A percentile compares a stretch with the other conserved stretches of the same genome.
Evolutionary conservation across 2,113 vertebrate species (phyloP).

Genomic region (Choloepus hoffmanni): DNA sequence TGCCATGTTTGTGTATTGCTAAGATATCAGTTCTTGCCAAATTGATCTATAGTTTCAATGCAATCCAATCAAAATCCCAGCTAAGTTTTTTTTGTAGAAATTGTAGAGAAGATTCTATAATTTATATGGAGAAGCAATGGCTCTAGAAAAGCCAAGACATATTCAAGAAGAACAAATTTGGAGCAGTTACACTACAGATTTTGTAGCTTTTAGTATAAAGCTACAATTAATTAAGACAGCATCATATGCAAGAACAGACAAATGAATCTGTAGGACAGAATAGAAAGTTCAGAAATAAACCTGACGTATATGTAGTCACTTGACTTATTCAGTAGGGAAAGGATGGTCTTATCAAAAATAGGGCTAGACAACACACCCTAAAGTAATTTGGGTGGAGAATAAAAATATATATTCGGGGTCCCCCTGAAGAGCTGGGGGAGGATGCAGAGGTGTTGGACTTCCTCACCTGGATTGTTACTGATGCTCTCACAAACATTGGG

Average conservation of each 20-base stretch:
- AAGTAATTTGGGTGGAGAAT: too few species aligned
- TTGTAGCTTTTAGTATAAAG: neutral
- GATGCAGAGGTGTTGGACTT: too few species aligned
- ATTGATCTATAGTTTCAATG: neutral
- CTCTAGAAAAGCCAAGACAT: neutral
- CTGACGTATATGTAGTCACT: neutral
- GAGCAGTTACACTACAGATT: neutral
- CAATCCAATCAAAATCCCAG: neutral
- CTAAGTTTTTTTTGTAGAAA: neutral
- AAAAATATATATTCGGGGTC: too few species aligned
- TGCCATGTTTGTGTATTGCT: neutral
- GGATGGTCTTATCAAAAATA: neutral
- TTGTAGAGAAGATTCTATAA: neutral
- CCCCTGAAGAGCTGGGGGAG: too few species aligned
- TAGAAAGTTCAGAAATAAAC: neutral
- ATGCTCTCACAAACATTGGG: too few species aligned
- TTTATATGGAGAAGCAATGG: neutral
- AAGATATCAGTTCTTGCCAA: neutral
- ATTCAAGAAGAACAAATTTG: constrained; percentile 2
- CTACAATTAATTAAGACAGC: neutral
- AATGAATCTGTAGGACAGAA: neutral
- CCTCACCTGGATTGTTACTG: too few species aligned
- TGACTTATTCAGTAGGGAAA: neutral
- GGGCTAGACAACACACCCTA: too few species aligned
- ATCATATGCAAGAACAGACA: neutral